phyloP scores from a whole-genome alignment of 2,888 invertebrate species.

The Drosophila formosana region DNA sequence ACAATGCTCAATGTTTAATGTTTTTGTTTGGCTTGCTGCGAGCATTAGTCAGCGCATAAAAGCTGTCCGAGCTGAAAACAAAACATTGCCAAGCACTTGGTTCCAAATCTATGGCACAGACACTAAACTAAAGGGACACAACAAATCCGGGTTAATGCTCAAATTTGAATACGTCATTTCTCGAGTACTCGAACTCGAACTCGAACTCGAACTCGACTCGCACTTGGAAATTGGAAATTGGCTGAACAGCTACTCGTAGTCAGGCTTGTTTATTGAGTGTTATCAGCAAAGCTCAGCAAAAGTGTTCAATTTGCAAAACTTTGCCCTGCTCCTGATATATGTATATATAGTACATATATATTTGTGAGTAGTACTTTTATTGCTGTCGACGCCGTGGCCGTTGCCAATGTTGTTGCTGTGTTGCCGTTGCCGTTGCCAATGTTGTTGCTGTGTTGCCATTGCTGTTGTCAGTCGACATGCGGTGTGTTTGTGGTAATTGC shows the following conservation, averaged over 20 bases:
- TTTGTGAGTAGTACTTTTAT: not conserved
- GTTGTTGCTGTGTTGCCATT: not conserved
- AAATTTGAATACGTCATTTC: no score
- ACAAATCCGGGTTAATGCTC: not conserved
- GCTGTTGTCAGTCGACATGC: slow-evolving; percentile 37
- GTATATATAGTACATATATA: no score
- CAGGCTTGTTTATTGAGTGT: slow-evolving; percentile 15
- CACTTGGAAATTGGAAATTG: not conserved
- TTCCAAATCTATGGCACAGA: slow-evolving; percentile 53
- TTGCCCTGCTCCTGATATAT: slow-evolving; percentile 22
- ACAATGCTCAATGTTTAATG: slow-evolving; percentile 13
- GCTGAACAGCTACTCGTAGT: not conserved
- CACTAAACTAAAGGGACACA: slow-evolving; percentile 22
- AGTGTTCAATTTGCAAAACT: slow-evolving; percentile 72
- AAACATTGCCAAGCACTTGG: slow-evolving; percentile 50
- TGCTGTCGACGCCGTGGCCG: slow-evolving; percentile 31
- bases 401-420: slow-evolving; percentile 15
- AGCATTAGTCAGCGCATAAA: not conserved
- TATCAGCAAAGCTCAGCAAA: slow-evolving; percentile 67
- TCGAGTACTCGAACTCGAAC: no score
- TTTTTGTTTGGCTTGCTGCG: not conserved
- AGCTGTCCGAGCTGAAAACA: slow-evolving; percentile 1
- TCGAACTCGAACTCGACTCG: not conserved
- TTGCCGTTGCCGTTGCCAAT: slow-evolving; percentile 6
- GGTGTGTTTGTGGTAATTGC: slow-evolving; percentile 78